Base-by-base conservation (phyloP, 2,888 invertebrate genomes). In the Rotaria socialis region DNA sequence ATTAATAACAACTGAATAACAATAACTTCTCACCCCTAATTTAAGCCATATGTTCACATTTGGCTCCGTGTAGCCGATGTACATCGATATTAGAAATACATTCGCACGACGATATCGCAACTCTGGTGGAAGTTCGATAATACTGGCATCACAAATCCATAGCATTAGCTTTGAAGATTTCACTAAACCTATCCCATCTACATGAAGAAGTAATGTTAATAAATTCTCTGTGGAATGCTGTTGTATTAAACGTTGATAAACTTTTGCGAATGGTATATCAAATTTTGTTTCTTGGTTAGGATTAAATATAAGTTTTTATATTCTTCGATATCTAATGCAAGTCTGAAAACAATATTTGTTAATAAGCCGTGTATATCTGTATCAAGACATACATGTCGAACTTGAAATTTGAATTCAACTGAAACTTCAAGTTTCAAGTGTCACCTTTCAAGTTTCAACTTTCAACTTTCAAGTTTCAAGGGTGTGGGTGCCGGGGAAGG, bases 211-310 rank as follows among this genome's bases (percentile, higher is more conserved):
- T 43, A 75, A 24, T 24, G 41, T 4, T 43, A 75, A 14, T 43
- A 75, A 75, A 43, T 75, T 75, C 1, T 75, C 43, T 0, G 1
- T 24, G 4, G 41, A 10, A 43, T 16, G 24, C 22, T 75, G 27
- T 43, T 43, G 4, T 75, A 75, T 43, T 24, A 75, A 47, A 41
- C 27, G 6, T 47, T 75, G 6, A 24, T 47, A 75, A 24, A 41
- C 24, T 75, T 75, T 43, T 14, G 22, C 75, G 10, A 75, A 75
- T 75, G 75, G 75, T 22, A 75, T 75, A 43, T 75, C 75, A 43
- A 43, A 75, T 43, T 19, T 75, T 43, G 41, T 41, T 75, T 75
- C 22, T 43, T 7, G 1, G 19, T 75, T 8, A 43, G 7, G 41
- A 43, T 75, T 75, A 19, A 35, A 27, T 27, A 67, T 67, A 11